A percentile compares a stretch with the other conserved stretches of the same genome.
Evolutionary conservation across 2,888 invertebrate genomes (phyloP).

Genomic region (Epiblema foenella): DNA sequence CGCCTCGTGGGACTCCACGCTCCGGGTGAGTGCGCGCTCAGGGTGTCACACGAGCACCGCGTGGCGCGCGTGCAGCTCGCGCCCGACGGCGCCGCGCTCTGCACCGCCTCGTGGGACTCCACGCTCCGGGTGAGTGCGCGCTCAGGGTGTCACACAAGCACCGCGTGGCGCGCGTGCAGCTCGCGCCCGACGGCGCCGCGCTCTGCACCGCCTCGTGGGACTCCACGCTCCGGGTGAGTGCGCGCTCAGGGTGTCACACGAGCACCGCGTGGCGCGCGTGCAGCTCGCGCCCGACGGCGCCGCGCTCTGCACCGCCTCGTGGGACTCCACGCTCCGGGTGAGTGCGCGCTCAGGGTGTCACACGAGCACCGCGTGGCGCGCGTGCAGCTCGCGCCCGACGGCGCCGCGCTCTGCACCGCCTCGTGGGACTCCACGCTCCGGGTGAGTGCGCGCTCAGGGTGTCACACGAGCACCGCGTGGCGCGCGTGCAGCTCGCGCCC

Average conservation of each 20-base stretch:
- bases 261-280: slow-evolving; percentile 96
- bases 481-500: slow-evolving; percentile 96
- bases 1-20: slow-evolving; percentile 99
- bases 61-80: slow-evolving; percentile 96
- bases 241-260: slow-evolving; percentile 97
- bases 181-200: slow-evolving; percentile 99
- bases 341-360: slow-evolving; percentile 95
- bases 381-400: slow-evolving; percentile 97
- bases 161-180: slow-evolving; percentile 95
- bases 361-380: slow-evolving; percentile 98
- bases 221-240: slow-evolving; percentile 96
- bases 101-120: slow-evolving; percentile 99
- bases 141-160: slow-evolving; percentile 99
- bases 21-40: slow-evolving; percentile 94
- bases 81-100: slow-evolving; percentile 98
- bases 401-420: slow-evolving; percentile 98
- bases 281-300: slow-evolving; percentile 99
- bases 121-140: slow-evolving; percentile 94
- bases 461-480: slow-evolving; percentile 98
- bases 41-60: slow-evolving; percentile 98
- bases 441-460: slow-evolving; percentile 95
- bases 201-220: slow-evolving; percentile 99
- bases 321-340: slow-evolving; percentile 98
- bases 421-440: slow-evolving; percentile 99
- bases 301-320: slow-evolving; percentile 97